Percentiles rank a stretch among this genome's conserved stretches.
Evolutionary conservation across 2,797 vertebrate species (phyloP).

Genomic region (Microctenopoma lineatum): DNA sequence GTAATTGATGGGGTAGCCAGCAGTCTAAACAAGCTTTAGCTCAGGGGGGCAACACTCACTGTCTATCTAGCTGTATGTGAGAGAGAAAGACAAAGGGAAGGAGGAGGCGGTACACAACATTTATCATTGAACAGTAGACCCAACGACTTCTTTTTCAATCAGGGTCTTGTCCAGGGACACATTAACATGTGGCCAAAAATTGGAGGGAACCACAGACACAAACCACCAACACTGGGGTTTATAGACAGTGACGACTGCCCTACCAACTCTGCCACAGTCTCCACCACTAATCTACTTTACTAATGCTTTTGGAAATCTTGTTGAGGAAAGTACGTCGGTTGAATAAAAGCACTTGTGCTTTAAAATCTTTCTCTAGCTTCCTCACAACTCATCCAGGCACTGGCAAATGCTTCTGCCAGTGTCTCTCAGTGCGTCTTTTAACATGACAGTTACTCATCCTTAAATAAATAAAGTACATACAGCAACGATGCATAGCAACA

Average conservation of each 20-base stretch:
- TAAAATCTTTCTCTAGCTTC: not conserved
- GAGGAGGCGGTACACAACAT: conserved; percentile 24
- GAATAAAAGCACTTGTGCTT: conserved; percentile 1
- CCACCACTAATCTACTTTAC: conserved; percentile 4
- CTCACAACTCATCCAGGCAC: not conserved
- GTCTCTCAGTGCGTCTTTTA: not conserved
- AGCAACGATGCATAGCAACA: too few species aligned
- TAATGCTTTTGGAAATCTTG: conserved; percentile 3
- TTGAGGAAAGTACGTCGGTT: conserved; percentile 2
- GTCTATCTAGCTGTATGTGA: conserved; percentile 60
- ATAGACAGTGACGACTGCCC: too few species aligned
- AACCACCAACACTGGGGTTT: too few species aligned
- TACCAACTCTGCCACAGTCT: too few species aligned
- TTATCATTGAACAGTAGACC: conserved; percentile 58
- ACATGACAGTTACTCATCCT: not conserved
- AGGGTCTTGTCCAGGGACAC: too few species aligned
- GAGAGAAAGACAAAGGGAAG: conserved; percentile 23
- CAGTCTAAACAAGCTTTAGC: conserved; percentile 74
- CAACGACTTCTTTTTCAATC: conserved; percentile 35
- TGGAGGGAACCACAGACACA: too few species aligned
- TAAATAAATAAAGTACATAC: not conserved
- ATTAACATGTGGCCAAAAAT: too few species aligned
- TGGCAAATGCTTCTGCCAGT: not conserved
- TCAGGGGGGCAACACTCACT: conserved; percentile 59
- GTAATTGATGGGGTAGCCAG: conserved; percentile 73